phyloP scores from a whole-genome alignment of 2,797 vertebrate genomes.

The Eulemur mongoz region DNA sequence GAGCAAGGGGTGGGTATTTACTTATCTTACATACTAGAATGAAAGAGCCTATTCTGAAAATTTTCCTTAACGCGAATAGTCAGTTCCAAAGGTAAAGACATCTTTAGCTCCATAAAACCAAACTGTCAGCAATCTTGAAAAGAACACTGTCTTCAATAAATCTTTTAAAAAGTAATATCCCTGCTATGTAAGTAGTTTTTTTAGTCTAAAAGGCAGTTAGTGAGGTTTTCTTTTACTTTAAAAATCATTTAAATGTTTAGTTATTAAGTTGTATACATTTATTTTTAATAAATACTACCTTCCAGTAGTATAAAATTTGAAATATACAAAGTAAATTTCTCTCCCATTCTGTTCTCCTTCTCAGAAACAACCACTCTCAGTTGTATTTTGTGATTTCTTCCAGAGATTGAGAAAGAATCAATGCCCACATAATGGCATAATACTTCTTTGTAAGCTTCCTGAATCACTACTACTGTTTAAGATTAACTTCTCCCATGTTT shows the following conservation, averaged over 20 bases:
- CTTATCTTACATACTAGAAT: slow-evolving; percentile 14
- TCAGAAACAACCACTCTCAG: neutral
- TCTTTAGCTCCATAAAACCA: neutral
- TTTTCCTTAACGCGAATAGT: slow-evolving; percentile 11
- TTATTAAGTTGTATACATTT: neutral
- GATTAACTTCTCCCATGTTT: neutral
- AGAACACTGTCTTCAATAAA: neutral
- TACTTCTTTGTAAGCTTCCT: neutral
- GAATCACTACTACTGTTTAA: neutral
- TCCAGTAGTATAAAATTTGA: slow-evolving; percentile 19
- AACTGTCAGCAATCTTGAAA: neutral
- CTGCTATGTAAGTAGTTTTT: neutral
- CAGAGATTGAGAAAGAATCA: neutral
- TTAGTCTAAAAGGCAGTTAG: neutral
- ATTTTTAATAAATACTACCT: slow-evolving; percentile 19
- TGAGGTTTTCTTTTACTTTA: neutral
- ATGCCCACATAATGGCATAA: neutral
- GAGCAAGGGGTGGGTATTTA: neutral
- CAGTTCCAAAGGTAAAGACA: neutral
- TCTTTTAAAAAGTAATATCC: neutral
- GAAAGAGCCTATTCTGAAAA: slow-evolving; percentile 55
- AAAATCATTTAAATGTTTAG: neutral
- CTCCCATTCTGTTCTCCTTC: neutral
- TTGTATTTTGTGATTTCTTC: neutral
- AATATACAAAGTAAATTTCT: neutral